phyloP scores from a whole-genome alignment of 2,113 vertebrate species.

The Ellobius talpinus region DNA sequence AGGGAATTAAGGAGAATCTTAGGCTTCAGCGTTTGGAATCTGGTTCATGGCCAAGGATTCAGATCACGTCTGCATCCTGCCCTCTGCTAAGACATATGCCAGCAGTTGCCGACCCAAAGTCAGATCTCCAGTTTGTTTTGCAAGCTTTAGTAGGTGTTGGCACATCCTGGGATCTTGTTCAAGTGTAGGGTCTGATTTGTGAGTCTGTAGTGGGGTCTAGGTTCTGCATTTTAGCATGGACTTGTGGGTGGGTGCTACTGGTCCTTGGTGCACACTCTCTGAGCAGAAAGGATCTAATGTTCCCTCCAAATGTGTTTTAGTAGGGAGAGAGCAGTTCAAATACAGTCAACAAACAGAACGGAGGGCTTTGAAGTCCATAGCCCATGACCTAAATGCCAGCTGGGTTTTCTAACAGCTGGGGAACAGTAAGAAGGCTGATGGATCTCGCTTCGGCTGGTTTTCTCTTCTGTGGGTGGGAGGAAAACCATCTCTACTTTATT shows the following conservation, averaged over 20 bases:
- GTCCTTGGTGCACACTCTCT: not conserved
- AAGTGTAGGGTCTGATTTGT: not conserved
- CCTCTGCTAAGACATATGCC: not conserved
- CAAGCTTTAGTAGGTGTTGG: not conserved
- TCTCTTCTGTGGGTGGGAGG: conserved; percentile 10
- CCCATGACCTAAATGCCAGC: not conserved
- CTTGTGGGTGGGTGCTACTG: not conserved
- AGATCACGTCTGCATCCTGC: not conserved
- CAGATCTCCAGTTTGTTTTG: conserved; percentile 3
- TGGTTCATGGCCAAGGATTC: not conserved
- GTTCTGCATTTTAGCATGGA: not conserved
- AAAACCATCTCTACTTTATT: not conserved
- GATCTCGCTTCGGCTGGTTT: not conserved
- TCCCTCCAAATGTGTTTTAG: not conserved
- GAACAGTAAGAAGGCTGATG: not conserved
- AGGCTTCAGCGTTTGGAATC: not conserved
- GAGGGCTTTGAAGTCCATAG: not conserved
- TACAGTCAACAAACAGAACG: not conserved
- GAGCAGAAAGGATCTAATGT: not conserved
- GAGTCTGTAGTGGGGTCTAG: not conserved
- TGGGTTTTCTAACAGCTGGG: not conserved
- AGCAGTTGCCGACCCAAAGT: not conserved
- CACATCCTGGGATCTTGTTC: not conserved
- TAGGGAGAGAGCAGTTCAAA: not conserved
- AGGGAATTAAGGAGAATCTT: too few relatives aligned